Conservation (phyloP, 2,113 vertebrate genomes). For the Xyliphius kryptos region DNA sequence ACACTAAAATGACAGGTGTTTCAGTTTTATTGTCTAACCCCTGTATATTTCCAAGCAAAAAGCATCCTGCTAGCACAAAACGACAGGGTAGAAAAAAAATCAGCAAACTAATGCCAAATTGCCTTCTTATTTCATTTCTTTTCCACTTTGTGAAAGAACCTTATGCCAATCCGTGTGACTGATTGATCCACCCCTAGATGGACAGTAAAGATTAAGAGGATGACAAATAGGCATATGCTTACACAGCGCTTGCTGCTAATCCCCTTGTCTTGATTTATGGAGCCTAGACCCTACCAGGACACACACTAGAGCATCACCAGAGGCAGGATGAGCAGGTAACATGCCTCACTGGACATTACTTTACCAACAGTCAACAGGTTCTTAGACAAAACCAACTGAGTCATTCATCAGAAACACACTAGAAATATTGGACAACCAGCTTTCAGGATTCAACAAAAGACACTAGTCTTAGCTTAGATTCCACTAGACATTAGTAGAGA, state of each 20-base stretch:
- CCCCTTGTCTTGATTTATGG: slow-evolving; percentile 61
- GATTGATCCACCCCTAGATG: slow-evolving; percentile 72
- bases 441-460: no score
- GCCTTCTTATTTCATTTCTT: slow-evolving; percentile 21
- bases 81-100: no score
- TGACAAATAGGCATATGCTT: slow-evolving; percentile 79
- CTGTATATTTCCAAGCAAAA: no score
- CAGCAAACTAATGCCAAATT: no score
- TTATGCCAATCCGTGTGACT: slow-evolving; percentile 63
- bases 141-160: slow-evolving; percentile 37
- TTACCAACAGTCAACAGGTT: slow-evolving; percentile 12
- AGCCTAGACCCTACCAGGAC: slow-evolving; percentile 55
- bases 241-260: slow-evolving; percentile 75
- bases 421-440: no score
- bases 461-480: no score
- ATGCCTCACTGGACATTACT: slow-evolving; percentile 16
- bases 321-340: slow-evolving; percentile 30
- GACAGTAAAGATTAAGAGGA: slow-evolving; percentile 94
- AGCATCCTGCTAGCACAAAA: no score
- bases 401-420: slow-evolving; percentile 13
- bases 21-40: no score
- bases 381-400: slow-evolving; percentile 1
- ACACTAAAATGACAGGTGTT: no score
- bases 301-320: slow-evolving; percentile 36
- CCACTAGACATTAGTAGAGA: no score